Percentiles rank a stretch among this genome's conserved stretches.
Evolutionary conservation across 2,113 vertebrate genomes (phyloP).

Genomic region (Holacanthus passer): DNA sequence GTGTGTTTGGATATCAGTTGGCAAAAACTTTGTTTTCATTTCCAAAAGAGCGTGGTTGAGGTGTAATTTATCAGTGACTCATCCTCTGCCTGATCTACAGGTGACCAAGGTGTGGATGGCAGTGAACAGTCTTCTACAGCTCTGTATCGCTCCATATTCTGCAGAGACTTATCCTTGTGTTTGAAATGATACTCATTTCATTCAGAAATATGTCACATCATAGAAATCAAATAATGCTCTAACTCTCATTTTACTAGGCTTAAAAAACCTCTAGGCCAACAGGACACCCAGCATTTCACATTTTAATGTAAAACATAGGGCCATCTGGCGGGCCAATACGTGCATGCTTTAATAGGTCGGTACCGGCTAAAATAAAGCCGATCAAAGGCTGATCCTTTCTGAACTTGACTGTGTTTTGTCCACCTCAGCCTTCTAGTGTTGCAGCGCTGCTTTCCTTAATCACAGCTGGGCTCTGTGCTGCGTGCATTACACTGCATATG

Average conservation of each 20-base stretch:
- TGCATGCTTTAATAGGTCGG: neutral
- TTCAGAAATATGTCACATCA: neutral
- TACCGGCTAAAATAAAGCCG: too few relatives aligned
- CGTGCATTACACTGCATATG: neutral
- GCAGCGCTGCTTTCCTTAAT: neutral
- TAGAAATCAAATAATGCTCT: neutral
- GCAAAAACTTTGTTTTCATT: conserved; percentile 12
- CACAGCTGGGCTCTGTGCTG: neutral
- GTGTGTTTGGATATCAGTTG: conserved; percentile 7
- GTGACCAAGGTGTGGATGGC: conserved; percentile 26
- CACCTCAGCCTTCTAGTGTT: neutral
- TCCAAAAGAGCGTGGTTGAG: conserved; percentile 2
- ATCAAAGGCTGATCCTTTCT: neutral
- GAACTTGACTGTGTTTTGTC: neutral
- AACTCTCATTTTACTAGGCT: neutral
- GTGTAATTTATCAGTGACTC: conserved; percentile 18
- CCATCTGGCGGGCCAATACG: accelerated
- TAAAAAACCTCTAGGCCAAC: neutral
- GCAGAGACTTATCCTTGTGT: neutral
- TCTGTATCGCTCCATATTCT: neutral
- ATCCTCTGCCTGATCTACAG: conserved; percentile 11
- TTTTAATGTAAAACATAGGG: neutral
- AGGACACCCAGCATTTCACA: neutral
- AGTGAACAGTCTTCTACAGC: conserved; percentile 14
- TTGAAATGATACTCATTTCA: neutral